These are phyloP conservation scores for Macaria notata DNA, from an alignment of 2,888 invertebrate genomes.

Conservation along the genomic window DNA sequence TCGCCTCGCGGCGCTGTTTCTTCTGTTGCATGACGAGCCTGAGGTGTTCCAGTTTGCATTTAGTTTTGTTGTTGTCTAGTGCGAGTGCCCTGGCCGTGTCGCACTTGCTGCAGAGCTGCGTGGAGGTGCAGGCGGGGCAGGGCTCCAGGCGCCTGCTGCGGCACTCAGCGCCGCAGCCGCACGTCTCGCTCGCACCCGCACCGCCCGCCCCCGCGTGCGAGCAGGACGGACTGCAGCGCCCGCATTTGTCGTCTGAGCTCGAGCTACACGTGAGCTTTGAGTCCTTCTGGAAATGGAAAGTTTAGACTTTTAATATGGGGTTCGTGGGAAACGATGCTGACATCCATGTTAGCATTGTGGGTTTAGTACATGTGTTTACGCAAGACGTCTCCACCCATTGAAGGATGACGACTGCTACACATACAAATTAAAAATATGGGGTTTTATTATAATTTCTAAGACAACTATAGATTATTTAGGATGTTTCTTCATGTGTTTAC, in stretches of 20 bases:
- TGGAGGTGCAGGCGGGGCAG: conserved; percentile 48
- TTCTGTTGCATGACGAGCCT: conserved; percentile 95
- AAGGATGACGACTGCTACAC: too few relatives aligned
- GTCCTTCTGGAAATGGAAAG: conserved; percentile 59
- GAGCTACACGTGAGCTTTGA: conserved; percentile 58
- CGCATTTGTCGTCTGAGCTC: conserved; percentile 52
- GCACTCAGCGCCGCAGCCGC: conserved; percentile 50
- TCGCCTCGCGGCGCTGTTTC: conserved; percentile 90
- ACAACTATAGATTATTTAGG: too few relatives aligned
- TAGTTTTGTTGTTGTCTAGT: conserved; percentile 89
- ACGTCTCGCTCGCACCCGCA: conserved; percentile 48
- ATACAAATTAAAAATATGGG: too few relatives aligned
- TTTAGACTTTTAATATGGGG: too few relatives aligned
- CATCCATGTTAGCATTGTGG: too few relatives aligned
- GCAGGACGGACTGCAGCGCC: conserved; percentile 50
- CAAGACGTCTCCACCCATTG: too few relatives aligned
- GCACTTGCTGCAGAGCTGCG: conserved; percentile 72
- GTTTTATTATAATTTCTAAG: too few relatives aligned
- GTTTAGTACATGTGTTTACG: too few relatives aligned
- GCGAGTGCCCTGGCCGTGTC: conserved; percentile 78
- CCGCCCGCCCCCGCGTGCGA: conserved; percentile 53
- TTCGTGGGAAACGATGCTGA: too few relatives aligned
- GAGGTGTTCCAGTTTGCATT: conserved; percentile 93
- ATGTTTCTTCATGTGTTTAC: too few relatives aligned
- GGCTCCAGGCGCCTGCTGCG: conserved; percentile 47